Percentiles rank a stretch among this genome's conserved stretches.
These are phyloP conservation scores for Microcaecilia unicolor DNA, from an alignment of 2,797 vertebrate species.

Conservation along the genomic window DNA sequence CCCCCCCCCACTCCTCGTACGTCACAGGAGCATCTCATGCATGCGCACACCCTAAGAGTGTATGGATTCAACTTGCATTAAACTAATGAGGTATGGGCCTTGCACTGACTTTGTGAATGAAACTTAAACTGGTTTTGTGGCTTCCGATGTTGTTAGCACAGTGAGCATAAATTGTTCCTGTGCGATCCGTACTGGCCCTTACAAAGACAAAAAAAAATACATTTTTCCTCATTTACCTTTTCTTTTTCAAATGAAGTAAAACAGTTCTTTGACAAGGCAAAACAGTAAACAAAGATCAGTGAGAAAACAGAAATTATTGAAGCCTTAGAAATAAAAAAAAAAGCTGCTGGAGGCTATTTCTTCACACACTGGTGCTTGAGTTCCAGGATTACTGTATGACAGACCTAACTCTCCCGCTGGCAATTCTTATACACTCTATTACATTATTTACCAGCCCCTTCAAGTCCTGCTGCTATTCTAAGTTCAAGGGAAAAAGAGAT, in stretches of 20 bases:
- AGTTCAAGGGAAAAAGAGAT: constrained; percentile 42
- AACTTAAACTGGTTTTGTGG: no score
- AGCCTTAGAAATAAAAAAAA: constrained; percentile 34
- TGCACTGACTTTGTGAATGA: no score
- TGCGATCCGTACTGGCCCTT: no score
- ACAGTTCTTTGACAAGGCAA: constrained; percentile 45
- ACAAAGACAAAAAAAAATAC: no score
- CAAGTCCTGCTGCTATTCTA: constrained; percentile 43
- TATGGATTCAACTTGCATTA: no score
- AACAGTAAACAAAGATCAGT: constrained; percentile 42
- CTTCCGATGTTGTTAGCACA: no score
- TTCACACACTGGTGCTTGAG: constrained; percentile 51
- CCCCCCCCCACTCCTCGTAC: no score
- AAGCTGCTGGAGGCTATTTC: constrained; percentile 46
- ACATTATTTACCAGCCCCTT: constrained; percentile 56
- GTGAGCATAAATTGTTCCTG: no score
- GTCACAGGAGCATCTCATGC: no score
- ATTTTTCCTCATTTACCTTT: constrained; percentile 21
- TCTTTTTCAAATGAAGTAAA: constrained; percentile 41
- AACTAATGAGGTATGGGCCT: no score
- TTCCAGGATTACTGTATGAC: constrained; percentile 45
- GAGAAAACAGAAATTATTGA: constrained; percentile 43
- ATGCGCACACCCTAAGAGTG: no score
- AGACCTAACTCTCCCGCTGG: constrained; percentile 53
- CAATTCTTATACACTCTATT: constrained; percentile 50